phyloP scores from a whole-genome alignment of 53 echinoderm and acorn worm species.

The Henricia sp. region DNA sequence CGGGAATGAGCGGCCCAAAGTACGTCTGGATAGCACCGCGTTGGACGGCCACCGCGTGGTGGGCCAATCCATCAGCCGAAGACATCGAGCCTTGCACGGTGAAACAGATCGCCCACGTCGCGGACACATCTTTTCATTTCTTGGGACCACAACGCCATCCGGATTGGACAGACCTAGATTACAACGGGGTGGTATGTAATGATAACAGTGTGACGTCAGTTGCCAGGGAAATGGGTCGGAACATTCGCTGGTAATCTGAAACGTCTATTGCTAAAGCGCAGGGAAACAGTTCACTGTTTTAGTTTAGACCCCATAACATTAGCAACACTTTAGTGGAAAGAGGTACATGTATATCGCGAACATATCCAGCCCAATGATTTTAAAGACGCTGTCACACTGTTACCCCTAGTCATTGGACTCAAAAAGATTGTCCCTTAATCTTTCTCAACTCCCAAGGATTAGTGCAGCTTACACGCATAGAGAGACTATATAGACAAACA shows the following conservation, averaged over 20 bases:
- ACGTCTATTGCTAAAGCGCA: too few species aligned
- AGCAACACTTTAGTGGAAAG: too few species aligned
- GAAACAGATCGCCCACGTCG: not conserved
- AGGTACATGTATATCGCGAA: too few species aligned
- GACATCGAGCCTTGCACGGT: not conserved
- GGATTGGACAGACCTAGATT: not conserved
- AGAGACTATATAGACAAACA: too few species aligned
- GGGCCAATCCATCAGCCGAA: not conserved
- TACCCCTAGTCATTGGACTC: too few species aligned
- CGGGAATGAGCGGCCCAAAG: not conserved
- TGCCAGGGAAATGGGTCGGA: not conserved
- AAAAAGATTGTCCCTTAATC: too few species aligned
- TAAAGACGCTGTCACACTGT: too few species aligned
- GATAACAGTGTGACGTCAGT: not conserved
- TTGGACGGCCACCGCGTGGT: not conserved
- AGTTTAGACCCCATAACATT: too few species aligned
- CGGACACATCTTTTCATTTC: not conserved
- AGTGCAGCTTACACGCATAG: too few species aligned
- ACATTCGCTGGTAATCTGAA: not conserved
- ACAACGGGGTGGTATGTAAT: constrained; percentile 19
- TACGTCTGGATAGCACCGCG: constrained; percentile 3
- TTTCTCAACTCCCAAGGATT: too few species aligned
- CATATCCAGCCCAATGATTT: too few species aligned
- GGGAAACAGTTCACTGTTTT: too few species aligned
- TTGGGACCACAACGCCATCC: not conserved